Evolutionary conservation across 2,797 vertebrate genomes (phyloP).

Genomic region (Molossus alvarezi): DNA sequence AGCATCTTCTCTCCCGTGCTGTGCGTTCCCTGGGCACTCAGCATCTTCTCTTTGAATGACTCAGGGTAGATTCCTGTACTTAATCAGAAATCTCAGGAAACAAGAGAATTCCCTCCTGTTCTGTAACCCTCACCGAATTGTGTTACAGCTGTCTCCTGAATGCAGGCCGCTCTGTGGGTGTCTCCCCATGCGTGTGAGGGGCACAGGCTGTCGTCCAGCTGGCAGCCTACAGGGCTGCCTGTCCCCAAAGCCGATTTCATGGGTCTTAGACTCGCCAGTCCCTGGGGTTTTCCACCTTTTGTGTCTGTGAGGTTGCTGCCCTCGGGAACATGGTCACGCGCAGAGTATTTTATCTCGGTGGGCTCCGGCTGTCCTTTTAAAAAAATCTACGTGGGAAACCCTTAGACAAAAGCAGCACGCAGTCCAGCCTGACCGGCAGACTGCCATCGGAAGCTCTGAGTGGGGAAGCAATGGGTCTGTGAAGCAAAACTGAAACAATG

Average conservation of each 20-base stretch:
- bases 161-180: not conserved
- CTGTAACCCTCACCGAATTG: not conserved
- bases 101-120: not conserved
- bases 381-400: conserved; percentile 75
- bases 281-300: conserved; percentile 82
- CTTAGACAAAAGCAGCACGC: conserved; percentile 83
- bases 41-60: not conserved
- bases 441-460: conserved; percentile 87
- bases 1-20: not conserved
- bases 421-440: conserved; percentile 77
- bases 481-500: conserved; percentile 89
- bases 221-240: conserved; percentile 74
- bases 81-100: conserved; percentile 40
- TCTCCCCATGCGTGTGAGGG: not conserved
- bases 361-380: conserved; percentile 71
- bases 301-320: conserved; percentile 81
- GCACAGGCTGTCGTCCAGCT: conserved; percentile 74
- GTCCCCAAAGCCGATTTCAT: conserved; percentile 84
- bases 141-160: not conserved
- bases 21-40: not conserved
- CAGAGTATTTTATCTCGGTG: conserved; percentile 78
- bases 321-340: conserved; percentile 80
- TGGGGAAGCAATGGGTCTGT: conserved; percentile 80
- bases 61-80: not conserved
- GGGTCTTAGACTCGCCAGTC: conserved; percentile 83